Conservation (phyloP, 1,140 invertebrate species). For the Sarcophaga peregrina region DNA sequence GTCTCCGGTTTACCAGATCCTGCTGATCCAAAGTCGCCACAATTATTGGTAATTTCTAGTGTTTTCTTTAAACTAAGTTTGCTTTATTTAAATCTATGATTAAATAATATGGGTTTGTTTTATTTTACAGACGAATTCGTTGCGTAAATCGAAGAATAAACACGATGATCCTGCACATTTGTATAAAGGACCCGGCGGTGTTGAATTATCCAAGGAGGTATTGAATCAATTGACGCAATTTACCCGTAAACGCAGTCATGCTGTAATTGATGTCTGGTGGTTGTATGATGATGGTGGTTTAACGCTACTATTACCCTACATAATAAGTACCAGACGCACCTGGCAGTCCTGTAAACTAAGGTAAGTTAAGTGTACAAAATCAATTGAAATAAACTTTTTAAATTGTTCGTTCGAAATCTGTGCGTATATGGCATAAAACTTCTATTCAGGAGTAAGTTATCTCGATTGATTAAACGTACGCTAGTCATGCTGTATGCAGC, state of each 20-base stretch:
- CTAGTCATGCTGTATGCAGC: no score
- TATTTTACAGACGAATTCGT: slow-evolving; percentile 49
- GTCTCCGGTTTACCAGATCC: slow-evolving; percentile 63
- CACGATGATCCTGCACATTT: slow-evolving; percentile 61
- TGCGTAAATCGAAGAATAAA: slow-evolving; percentile 66
- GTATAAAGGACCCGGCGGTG: slow-evolving; percentile 69
- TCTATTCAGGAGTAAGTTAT: no score
- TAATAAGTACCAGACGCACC: slow-evolving; percentile 86
- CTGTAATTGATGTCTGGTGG: slow-evolving; percentile 98
- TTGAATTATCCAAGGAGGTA: slow-evolving; percentile 72
- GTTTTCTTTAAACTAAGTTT: neutral
- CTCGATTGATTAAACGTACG: no score
- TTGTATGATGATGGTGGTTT: slow-evolving; percentile 94
- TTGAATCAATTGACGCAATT: slow-evolving; percentile 78
- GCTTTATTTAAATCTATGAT: neutral
- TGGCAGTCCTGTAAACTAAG: slow-evolving; percentile 90
- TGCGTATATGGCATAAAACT: no score
- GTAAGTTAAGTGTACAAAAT: slow-evolving; percentile 46
- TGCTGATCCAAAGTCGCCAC: slow-evolving; percentile 54
- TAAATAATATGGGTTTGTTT: neutral
- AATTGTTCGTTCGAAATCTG: no score
- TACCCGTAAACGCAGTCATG: slow-evolving; percentile 77
- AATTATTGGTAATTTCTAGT: slow-evolving; percentile 53
- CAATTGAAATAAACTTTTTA: no score
- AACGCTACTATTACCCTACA: slow-evolving; percentile 86